Evolutionary conservation across 2,113 vertebrate genomes (phyloP).

Genomic region (Callithrix jacchus): DNA sequence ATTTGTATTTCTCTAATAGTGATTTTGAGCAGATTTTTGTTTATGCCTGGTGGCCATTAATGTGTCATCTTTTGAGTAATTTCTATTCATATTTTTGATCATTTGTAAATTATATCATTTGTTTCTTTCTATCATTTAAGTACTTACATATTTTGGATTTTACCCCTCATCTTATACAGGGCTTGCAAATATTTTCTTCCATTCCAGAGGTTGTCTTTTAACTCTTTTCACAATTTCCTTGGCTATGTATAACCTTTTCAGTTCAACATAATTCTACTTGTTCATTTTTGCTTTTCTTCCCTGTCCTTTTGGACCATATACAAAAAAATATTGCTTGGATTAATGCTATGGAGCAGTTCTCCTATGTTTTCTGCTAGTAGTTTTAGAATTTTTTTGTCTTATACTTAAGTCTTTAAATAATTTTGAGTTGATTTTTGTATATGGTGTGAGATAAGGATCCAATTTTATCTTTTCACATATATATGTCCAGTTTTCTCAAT

Average conservation of each 20-base stretch:
- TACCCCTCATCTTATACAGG: too few relatives aligned
- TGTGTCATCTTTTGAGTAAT: neutral
- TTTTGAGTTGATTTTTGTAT: neutral
- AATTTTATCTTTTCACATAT: neutral
- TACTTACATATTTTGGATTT: too few relatives aligned
- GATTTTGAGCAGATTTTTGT: neutral
- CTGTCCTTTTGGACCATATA: neutral
- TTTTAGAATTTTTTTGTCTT: neutral
- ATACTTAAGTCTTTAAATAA: neutral
- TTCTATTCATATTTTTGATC: neutral
- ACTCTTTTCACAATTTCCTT: neutral
- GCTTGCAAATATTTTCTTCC: too few relatives aligned
- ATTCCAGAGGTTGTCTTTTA: neutral
- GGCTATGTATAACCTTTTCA: neutral
- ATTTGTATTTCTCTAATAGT: neutral
- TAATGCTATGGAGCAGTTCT: neutral
- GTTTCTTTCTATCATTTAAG: too few relatives aligned
- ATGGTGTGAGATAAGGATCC: neutral
- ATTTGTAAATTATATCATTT: too few relatives aligned
- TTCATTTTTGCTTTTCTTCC: neutral
- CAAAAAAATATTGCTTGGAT: neutral
- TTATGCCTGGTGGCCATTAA: too few relatives aligned
- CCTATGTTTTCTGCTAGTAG: neutral
- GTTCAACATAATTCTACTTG: neutral
- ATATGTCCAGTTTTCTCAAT: too few relatives aligned